Percentiles rank a stretch among this genome's conserved stretches.
These are phyloP conservation scores for Murina feae DNA, from an alignment of 2,113 vertebrate genomes.

Conservation along the genomic window DNA sequence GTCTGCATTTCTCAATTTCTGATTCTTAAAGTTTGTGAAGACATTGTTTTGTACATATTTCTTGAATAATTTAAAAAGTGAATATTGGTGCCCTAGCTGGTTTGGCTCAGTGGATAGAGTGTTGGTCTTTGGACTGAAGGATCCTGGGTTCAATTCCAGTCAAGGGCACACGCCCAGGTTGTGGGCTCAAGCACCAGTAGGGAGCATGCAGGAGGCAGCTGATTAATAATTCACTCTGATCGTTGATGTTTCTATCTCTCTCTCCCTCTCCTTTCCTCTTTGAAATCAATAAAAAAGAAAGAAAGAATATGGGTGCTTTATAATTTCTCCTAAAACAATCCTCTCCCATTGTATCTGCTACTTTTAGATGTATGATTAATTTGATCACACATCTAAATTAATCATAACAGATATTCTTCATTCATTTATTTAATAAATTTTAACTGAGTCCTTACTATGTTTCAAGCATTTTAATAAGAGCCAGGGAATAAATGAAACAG, in stretches of 20 bases:
- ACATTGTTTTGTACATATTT: background rate
- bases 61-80: background rate
- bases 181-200: too few relatives aligned
- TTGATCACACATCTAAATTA: background rate
- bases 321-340: background rate
- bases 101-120: too few relatives aligned
- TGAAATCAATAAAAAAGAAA: too few relatives aligned
- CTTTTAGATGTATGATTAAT: background rate
- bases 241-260: too few relatives aligned
- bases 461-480: background rate
- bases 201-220: too few relatives aligned
- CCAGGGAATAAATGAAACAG: background rate
- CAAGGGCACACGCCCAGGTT: too few relatives aligned
- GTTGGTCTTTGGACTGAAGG: too few relatives aligned
- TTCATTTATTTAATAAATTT: background rate
- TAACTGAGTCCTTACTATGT: background rate
- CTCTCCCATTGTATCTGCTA: background rate
- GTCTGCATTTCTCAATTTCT: background rate
- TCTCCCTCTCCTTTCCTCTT: too few relatives aligned
- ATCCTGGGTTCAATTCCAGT: too few relatives aligned
- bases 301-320: background rate
- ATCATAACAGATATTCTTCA: background rate
- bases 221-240: too few relatives aligned
- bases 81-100: background rate
- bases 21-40: background rate